Percentiles rank a stretch among this genome's conserved stretches.
These are phyloP conservation scores for Cepaea hortensis DNA, from an alignment of 2,888 invertebrate genomes.

Conservation along the genomic window DNA sequence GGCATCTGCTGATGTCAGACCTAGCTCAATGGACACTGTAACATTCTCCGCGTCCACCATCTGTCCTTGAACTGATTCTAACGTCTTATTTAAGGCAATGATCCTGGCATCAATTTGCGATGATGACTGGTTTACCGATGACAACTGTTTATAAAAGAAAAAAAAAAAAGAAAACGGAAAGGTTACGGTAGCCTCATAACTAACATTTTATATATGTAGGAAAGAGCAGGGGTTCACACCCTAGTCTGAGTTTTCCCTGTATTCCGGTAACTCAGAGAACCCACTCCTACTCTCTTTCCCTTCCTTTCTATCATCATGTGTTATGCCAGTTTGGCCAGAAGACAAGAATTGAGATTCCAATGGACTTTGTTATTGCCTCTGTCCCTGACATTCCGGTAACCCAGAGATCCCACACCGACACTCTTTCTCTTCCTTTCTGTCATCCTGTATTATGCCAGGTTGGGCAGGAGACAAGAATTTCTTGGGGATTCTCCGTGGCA, in stretches of 20 bases:
- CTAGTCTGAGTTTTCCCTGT: no score
- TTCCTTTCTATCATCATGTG: background rate
- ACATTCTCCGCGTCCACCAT: slow-evolving; percentile 10
- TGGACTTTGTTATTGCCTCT: no score
- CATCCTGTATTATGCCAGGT: no score
- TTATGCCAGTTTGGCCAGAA: no score
- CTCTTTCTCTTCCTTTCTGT: background rate
- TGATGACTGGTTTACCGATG: slow-evolving; percentile 1
- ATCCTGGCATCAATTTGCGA: background rate
- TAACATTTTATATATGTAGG: no score
- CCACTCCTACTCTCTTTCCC: background rate
- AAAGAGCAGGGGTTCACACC: no score
- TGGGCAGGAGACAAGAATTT: no score
- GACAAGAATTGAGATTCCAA: no score
- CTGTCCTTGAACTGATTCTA: background rate
- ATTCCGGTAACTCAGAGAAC: no score
- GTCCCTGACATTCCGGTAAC: no score
- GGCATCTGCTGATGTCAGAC: background rate
- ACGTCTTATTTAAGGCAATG: background rate
- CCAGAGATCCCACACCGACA: no score
- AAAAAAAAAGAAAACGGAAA: background rate
- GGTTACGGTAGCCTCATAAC: background rate
- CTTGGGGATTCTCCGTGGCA: no score
- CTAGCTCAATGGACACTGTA: slow-evolving; percentile 11
- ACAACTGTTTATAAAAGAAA: background rate